These are phyloP conservation scores for Entomobrya proxima DNA, from an alignment of 2,888 invertebrate species.

Conservation along the genomic window DNA sequence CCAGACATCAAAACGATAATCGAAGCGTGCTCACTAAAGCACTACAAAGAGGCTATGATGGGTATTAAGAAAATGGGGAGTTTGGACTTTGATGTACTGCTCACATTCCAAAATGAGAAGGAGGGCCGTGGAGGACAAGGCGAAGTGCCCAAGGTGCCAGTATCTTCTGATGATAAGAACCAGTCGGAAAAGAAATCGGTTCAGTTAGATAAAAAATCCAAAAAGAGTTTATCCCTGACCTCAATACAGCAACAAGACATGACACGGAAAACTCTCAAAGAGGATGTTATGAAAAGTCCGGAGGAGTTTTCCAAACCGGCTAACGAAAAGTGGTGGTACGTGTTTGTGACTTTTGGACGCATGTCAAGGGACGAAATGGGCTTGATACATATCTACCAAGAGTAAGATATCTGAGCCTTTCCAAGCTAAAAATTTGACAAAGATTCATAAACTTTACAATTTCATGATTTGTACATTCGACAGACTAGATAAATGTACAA, in stretches of 20 bases:
- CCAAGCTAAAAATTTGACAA: too few species aligned
- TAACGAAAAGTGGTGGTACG: conserved; percentile 29
- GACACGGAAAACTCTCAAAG: conserved; percentile 3
- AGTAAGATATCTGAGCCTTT: too few species aligned
- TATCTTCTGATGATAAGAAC: too few species aligned
- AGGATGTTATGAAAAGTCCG: conserved; percentile 27
- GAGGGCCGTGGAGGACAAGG: background rate
- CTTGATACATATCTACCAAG: conserved; percentile 72
- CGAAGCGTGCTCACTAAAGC: conserved; percentile 62
- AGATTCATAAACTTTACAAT: conserved; percentile 39
- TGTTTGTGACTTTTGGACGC: conserved; percentile 61
- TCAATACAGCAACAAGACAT: too few species aligned
- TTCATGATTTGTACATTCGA: background rate
- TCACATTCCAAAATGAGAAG: conserved; percentile 36
- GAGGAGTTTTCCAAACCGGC: conserved; percentile 24
- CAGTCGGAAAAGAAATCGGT: too few species aligned
- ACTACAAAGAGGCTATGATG: conserved; percentile 64
- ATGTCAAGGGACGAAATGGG: conserved; percentile 74
- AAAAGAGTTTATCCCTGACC: too few species aligned
- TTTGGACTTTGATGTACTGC: background rate
- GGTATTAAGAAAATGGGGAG: background rate
- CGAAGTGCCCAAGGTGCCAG: too few species aligned
- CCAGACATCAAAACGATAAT: conserved; percentile 63
- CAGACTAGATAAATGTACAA: conserved; percentile 56
- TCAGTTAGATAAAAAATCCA: too few species aligned